Evolutionary conservation across 2,797 vertebrate genomes (phyloP), one percentile per base, ranked within the genome.

Genomic region (Spinus pinus): DNA sequence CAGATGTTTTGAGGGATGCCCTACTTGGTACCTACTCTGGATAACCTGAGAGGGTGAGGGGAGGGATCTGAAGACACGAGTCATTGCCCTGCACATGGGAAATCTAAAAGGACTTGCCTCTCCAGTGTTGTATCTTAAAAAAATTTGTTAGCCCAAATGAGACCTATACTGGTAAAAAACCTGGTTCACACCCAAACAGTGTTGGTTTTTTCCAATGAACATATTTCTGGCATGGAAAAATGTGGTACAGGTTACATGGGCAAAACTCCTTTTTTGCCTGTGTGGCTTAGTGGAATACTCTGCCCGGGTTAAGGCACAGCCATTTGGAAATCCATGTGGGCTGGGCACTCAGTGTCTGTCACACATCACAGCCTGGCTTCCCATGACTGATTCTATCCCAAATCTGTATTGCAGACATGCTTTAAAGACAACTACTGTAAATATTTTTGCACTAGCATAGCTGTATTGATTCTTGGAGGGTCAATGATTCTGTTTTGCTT

Each of bases 391-490:
- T 83, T 21, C 28, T 49, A 65, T 86, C 82, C 67, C 31, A 90
- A 51, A 28, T 62, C 61, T 61, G 14, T 50, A 11, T 24, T 81
- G 39, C 47, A 91, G 50, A 24, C 31, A 10, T 6, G 42, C 14
- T 51, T 74, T 88, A 20, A 78, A 88, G 6, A 50, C 25, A 73
- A n/a, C n/a, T 22, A 1, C 39, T 87, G 41, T 41, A 81, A 74
- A 71, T 64, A 74, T 65, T 74, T 81, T 91, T 94, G 46, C 37
- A 23, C 27, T 44, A 41, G 25, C 49, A 57, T 51, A 74, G 20
- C 74, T 75, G 23, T 69, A 90, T 88, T 71, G 87, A 93, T 94
- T 81, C 75, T 81, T 74, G 65, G 53, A 65, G 61, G 37, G 65
- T 78, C 77, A 83, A 3, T 54, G 47, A 78, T 87, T 87, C 79